A percentile compares a stretch with the other conserved stretches of the same genome.
Conservation (phyloP, 1,140 invertebrate genomes). For the Colletes gigas region DNA sequence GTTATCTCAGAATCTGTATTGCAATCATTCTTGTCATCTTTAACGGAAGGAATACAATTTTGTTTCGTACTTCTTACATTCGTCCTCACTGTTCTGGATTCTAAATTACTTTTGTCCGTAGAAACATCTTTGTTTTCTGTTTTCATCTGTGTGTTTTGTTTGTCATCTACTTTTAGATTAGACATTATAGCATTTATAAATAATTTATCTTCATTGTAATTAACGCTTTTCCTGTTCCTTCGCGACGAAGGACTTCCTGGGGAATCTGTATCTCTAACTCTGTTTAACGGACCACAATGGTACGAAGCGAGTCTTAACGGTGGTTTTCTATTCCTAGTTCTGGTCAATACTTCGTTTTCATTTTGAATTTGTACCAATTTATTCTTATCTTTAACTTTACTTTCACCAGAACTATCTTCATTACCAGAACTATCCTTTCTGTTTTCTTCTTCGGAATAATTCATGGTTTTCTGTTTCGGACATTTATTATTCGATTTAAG, state of each 20-base stretch:
- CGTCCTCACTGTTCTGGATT: neutral
- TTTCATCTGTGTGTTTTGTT: neutral
- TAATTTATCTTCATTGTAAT: slow-evolving; percentile 41
- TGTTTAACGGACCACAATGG: slow-evolving; percentile 1
- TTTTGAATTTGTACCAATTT: neutral
- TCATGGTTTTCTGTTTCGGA: neutral
- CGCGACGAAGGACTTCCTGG: neutral
- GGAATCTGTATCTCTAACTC: neutral
- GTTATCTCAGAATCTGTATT: neutral
- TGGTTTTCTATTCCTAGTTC: slow-evolving; percentile 19
- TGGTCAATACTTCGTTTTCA: slow-evolving; percentile 14
- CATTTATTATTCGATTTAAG: neutral
- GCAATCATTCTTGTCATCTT: neutral
- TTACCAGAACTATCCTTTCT: neutral
- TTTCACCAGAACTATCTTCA: neutral
- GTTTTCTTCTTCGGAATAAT: neutral
- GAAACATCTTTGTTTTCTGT: neutral
- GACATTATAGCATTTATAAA: neutral
- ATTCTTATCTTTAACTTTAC: neutral
- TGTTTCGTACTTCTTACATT: slow-evolving; percentile 17
- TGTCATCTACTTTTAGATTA: neutral
- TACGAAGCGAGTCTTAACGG: slow-evolving; percentile 37
- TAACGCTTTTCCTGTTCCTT: slow-evolving; percentile 18
- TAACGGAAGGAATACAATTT: neutral
- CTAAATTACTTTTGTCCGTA: neutral